phyloP scores from a whole-genome alignment of 2,797 vertebrate genomes.

The Myotis daubentonii region DNA sequence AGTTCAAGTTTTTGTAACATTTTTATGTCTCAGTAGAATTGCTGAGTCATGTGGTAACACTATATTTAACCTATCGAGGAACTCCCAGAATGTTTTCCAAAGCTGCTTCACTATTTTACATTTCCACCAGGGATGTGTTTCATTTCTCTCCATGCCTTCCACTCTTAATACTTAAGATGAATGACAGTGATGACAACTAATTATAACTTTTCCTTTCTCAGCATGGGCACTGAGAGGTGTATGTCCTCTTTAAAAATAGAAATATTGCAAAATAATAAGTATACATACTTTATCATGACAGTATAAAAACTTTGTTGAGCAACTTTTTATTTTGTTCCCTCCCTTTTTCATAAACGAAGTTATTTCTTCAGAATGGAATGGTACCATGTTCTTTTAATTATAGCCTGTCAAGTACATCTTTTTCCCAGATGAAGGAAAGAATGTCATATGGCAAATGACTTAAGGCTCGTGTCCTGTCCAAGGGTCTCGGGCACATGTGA shows the following conservation, averaged over 20 bases:
- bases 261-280: background rate
- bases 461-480: background rate
- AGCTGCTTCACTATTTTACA: background rate
- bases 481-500: background rate
- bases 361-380: background rate
- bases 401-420: constrained; percentile 26
- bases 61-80: background rate
- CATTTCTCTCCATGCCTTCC: background rate
- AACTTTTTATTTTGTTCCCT: background rate
- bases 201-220: background rate
- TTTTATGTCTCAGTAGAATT: constrained; percentile 3
- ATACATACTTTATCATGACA: background rate
- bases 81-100: background rate
- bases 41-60: background rate
- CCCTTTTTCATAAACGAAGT: background rate
- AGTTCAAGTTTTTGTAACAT: background rate
- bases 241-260: background rate
- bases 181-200: background rate
- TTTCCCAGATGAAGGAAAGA: constrained; percentile 51
- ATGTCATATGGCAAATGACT: constrained; percentile 51
- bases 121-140: background rate
- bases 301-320: background rate
- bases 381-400: background rate
- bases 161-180: background rate
- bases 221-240: background rate